Evolutionary conservation across 2,888 invertebrate species (phyloP).

Genomic region (Cerastis rubricosa): DNA sequence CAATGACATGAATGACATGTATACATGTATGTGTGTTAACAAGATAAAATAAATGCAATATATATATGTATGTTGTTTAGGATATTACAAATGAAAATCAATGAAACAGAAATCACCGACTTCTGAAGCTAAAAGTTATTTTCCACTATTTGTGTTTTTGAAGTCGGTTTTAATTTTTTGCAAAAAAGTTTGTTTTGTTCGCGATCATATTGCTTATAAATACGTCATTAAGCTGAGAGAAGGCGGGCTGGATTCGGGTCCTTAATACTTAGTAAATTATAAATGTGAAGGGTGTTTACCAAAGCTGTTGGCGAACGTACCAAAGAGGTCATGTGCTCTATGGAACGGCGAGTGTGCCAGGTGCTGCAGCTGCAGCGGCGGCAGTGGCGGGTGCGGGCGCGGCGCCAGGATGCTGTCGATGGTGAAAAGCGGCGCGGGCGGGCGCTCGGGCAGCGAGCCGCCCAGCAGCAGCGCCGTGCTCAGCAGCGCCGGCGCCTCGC

Average conservation of each 20-base stretch:
- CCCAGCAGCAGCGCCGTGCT: slow-evolving; percentile 89
- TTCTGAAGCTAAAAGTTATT: no score
- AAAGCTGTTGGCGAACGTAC: slow-evolving; percentile 90
- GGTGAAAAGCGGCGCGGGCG: slow-evolving; percentile 93
- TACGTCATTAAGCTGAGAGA: not conserved
- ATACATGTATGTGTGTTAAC: no score
- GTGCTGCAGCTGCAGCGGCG: slow-evolving; percentile 91
- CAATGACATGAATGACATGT: no score
- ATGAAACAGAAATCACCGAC: no score
- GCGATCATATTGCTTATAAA: not conserved
- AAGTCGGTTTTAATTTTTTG: no score
- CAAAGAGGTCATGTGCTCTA: slow-evolving; percentile 95
- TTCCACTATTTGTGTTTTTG: no score
- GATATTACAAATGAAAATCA: no score
- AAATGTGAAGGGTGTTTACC: slow-evolving; percentile 55
- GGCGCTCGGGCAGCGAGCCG: slow-evolving; percentile 86
- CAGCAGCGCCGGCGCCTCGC: slow-evolving; percentile 88
- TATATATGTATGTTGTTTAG: no score
- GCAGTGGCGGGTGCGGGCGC: slow-evolving; percentile 91
- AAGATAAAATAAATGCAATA: no score
- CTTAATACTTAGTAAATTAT: slow-evolving; percentile 6
- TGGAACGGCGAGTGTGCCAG: slow-evolving; percentile 92
- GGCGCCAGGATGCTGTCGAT: slow-evolving; percentile 97
- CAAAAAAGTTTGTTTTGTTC: no score
- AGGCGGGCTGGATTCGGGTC: not conserved